Conservation (phyloP, 2,797 vertebrate genomes). For the Leptodactylus fallax region DNA sequence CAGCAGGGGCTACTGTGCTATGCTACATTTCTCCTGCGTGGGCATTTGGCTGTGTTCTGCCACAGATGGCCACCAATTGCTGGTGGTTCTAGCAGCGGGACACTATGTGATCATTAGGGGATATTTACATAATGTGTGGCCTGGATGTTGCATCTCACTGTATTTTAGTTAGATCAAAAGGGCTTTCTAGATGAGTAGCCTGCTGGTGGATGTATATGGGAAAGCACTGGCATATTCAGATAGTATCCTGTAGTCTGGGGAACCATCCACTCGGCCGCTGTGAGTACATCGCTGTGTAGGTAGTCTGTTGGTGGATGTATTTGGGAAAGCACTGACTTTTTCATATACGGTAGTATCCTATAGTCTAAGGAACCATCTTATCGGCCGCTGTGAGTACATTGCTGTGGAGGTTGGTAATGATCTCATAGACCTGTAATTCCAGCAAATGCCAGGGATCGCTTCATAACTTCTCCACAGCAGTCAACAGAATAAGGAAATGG, state of each 20-base stretch:
- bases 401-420: neutral
- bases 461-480: neutral
- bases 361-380: neutral
- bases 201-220: neutral
- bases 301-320: neutral
- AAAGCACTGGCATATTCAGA: neutral
- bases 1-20: no score
- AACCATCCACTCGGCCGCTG: neutral
- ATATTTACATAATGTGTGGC: no score
- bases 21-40: no score
- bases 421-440: slow-evolving; percentile 36
- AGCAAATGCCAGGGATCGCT: slow-evolving; percentile 1
- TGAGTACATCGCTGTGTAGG: neutral
- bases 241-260: neutral
- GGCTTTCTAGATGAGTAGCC: neutral
- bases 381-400: neutral
- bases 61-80: no score
- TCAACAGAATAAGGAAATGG: neutral
- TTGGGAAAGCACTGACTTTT: neutral
- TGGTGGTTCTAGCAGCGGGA: no score
- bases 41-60: no score
- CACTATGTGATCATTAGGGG: no score
- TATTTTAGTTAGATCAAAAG: no score
- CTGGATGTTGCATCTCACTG: no score
- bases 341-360: neutral